Conservation (phyloP, 2,888 invertebrate genomes). For the Malthinus flaveolus region DNA sequence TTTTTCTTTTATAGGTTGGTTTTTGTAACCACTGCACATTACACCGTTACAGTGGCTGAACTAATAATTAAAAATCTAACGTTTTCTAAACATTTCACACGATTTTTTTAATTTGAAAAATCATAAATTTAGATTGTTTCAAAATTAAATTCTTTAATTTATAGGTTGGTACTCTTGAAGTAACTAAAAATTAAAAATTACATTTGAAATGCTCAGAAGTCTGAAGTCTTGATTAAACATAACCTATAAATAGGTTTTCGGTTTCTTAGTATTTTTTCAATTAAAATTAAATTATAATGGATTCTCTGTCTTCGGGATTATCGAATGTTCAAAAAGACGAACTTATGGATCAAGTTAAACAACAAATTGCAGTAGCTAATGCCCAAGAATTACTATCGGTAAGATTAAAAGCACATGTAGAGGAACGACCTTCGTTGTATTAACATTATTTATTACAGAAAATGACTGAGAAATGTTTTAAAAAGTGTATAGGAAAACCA, state of each 20-base stretch:
- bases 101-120: too few species aligned
- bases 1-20: too few species aligned
- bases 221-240: background rate
- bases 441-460: slow-evolving; percentile 63
- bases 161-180: background rate
- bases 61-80: too few species aligned
- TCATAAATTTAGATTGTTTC: too few species aligned
- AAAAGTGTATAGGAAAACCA: slow-evolving; percentile 90
- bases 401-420: slow-evolving; percentile 37
- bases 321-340: slow-evolving; percentile 78
- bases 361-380: slow-evolving; percentile 92
- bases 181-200: slow-evolving; percentile 3
- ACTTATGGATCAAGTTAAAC: slow-evolving; percentile 92
- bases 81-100: too few species aligned
- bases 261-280: slow-evolving; percentile 1
- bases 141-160: too few species aligned
- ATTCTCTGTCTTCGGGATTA: slow-evolving; percentile 61
- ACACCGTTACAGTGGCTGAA: too few species aligned
- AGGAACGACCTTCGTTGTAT: slow-evolving; percentile 12
- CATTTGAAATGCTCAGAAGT: background rate
- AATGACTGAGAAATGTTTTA: slow-evolving; percentile 97
- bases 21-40: too few species aligned
- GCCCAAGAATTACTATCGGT: slow-evolving; percentile 90
- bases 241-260: slow-evolving; percentile 7
- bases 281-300: slow-evolving; percentile 55